Conservation (phyloP, 2,797 vertebrate species). For the Anableps anableps region DNA sequence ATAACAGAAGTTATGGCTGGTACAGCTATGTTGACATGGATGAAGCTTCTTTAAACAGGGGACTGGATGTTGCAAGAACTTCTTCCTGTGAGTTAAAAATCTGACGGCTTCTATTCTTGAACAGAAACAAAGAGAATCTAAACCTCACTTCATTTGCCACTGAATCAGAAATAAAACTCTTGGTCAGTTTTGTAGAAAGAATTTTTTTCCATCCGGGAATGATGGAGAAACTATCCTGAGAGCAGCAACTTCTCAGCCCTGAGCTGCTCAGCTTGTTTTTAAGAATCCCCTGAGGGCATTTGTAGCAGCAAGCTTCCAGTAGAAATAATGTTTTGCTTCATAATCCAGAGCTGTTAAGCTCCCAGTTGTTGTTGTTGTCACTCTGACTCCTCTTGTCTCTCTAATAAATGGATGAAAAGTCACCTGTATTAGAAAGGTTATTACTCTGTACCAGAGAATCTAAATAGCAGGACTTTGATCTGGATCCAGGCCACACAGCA, state of each 20-base stretch:
- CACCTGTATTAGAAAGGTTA: conserved; percentile 49
- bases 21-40: conserved; percentile 10
- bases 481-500: neutral
- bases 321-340: conserved; percentile 65
- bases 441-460: conserved; percentile 14
- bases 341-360: conserved; percentile 55
- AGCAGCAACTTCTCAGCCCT: conserved; percentile 42
- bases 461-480: neutral
- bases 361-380: conserved; percentile 61
- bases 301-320: conserved; percentile 52
- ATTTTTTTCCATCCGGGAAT: conserved; percentile 38
- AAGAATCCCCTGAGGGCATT: conserved; percentile 45
- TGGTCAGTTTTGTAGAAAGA: conserved; percentile 25
- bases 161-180: conserved; percentile 30
- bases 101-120: neutral
- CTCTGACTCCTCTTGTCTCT: conserved; percentile 48
- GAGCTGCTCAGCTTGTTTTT: conserved; percentile 35
- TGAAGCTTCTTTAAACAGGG: conserved; percentile 12
- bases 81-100: conserved; percentile 9
- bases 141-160: conserved; percentile 38
- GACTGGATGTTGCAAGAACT: conserved; percentile 4
- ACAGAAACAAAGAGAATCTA: conserved; percentile 16
- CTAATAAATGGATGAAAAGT: conserved; percentile 55
- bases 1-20: neutral
- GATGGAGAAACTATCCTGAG: conserved; percentile 35